Evolutionary conservation across 2,797 vertebrate species (phyloP).

Genomic region (Falco berigora): DNA sequence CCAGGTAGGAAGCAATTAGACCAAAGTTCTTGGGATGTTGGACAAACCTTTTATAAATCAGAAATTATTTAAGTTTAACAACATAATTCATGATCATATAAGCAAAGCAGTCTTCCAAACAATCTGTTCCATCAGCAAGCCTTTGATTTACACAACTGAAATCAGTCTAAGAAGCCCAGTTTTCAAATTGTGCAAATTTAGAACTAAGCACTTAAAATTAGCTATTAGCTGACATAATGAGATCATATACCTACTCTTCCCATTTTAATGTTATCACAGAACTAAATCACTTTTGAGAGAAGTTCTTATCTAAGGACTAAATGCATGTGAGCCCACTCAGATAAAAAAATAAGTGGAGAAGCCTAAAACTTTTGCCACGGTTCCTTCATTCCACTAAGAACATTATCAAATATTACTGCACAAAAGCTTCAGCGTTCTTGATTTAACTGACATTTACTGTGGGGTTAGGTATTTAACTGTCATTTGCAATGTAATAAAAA

Average conservation of each 20-base stretch:
- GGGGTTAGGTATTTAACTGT: background rate
- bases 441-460: background rate
- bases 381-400: background rate
- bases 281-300: background rate
- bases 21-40: conserved; percentile 99
- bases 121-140: background rate
- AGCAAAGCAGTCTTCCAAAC: background rate
- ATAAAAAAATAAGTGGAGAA: background rate
- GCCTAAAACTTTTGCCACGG: background rate
- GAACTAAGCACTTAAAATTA: background rate
- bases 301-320: background rate
- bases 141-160: background rate
- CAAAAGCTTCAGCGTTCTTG: background rate
- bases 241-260: background rate
- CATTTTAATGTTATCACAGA: background rate
- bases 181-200: background rate
- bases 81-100: background rate
- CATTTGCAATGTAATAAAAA: background rate
- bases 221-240: background rate
- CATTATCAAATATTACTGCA: background rate
- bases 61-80: conserved; percentile 37
- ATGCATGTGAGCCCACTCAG: background rate
- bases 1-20: conserved; percentile 94
- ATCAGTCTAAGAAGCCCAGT: background rate
- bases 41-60: conserved; percentile 83